Base-by-base conservation (phyloP, 1,140 invertebrate species). In the Acyrthosiphon pisum region DNA sequence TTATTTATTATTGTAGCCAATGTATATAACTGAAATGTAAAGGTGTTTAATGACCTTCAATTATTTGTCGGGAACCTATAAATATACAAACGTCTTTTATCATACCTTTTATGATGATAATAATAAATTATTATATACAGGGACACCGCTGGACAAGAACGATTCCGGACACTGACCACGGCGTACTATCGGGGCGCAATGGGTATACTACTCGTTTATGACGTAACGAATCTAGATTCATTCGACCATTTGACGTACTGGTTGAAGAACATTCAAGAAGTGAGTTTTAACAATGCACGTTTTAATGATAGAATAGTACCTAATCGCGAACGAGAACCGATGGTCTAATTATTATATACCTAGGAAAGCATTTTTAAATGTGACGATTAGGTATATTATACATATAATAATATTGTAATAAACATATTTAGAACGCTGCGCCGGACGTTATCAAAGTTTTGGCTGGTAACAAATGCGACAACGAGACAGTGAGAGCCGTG, bases 211-310 rank as follows among this genome's bases (percentile, higher is more conserved):
- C 95, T 98, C 18, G 97, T 98, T 96, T 98, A 98, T 94, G 98
- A 98, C 94, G 97, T 98, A 48, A 98, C 97, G 37, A 98, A 97
- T 95, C 95, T 98, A 94, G 97, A 98, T 94, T 98, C 97, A 48
- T 98, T 98, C 95, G 98, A 98, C 95, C 97, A 98, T 95, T 95
- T 98, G 87, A 97, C 97, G 2, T 98, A 98, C 94, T 98, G 98
- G 98, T 96, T 98, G 60, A 96, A 97, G 95, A 98, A 98, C 95
- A 98, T 98, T 94, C 97, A 98, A 96, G 97, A 98, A 95, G 97
- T 97, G 95, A 95, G 93, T 94, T 89, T 18, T 53, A 7, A 53
- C 30, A 30, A 60, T 6, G 60, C 30, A 30, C 9, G 4, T n/a
- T n/a, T 76, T 76, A 18, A 35, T 53, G 50, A 22, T 76, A 1